Percentiles rank a stretch among this genome's conserved stretches.
These are phyloP conservation scores for Euclidia mi DNA, from an alignment of 2,888 invertebrate species.

Conservation along the genomic window DNA sequence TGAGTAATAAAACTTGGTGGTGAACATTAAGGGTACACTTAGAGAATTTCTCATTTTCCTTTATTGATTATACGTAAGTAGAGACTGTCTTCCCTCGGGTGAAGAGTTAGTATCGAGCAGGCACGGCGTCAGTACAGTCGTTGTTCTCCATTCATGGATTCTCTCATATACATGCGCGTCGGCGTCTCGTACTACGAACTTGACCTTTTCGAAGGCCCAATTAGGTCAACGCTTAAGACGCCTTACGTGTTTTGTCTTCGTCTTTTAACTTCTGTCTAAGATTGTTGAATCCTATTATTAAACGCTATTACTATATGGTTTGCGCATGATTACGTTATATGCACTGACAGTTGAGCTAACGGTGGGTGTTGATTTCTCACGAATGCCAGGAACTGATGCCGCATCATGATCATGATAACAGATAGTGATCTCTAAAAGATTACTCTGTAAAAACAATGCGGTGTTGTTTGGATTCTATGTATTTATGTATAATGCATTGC, in stretches of 20 bases:
- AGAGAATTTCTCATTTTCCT: constrained; percentile 12
- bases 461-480: background rate
- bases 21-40: constrained; percentile 15
- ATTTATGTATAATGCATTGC: background rate
- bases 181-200: constrained; percentile 3
- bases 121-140: background rate
- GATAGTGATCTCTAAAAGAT: constrained; percentile 4
- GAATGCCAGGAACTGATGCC: background rate
- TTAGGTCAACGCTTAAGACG: constrained; percentile 6
- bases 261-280: background rate
- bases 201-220: constrained; percentile 1
- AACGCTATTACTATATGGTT: background rate
- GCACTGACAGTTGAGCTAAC: background rate
- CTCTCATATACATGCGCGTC: constrained; percentile 4
- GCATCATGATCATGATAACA: background rate
- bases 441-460: background rate
- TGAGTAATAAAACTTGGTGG: constrained; percentile 39
- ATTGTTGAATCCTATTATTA: background rate
- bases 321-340: background rate
- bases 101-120: constrained; percentile 1
- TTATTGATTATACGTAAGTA: constrained; percentile 8
- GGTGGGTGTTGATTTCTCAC: constrained; percentile 10
- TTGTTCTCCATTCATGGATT: constrained; percentile 8
- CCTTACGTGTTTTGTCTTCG: background rate
- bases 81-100: background rate